Evolutionary conservation across 2,888 invertebrate species (phyloP), one percentile per base, ranked within the genome.

Genomic region (Ctenicera cuprea): DNA sequence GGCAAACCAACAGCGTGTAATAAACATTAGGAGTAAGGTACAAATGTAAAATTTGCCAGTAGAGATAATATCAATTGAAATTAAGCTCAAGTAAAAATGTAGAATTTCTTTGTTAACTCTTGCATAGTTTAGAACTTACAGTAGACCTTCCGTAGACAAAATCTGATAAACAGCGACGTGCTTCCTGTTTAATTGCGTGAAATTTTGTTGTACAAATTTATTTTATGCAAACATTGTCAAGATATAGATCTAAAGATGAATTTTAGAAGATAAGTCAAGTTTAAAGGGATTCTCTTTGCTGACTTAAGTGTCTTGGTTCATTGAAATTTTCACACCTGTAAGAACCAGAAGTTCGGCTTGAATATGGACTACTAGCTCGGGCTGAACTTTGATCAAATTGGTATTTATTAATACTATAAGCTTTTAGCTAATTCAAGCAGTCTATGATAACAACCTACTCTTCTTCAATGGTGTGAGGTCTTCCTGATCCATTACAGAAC

Each of bases 151-250:
- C 22, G 30, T 30, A 54, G 26, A 54, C 54, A n/a, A 30, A 54
- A 54, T 30, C 26, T 30, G 54, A 54, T 54, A 30, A 54, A 3
- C 20, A 16, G 12, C 2, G 7, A 16, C 54, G 7, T 16, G 20
- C 54, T 54, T 54, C 54, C 54, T 54, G 54, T 20, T 20, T 54
- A 54, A 54, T 54, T 54, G 54, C 54, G 11, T 16, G 30, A 30
- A 54, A 54, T 54, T 26, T 18, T 54, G 30, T 16, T 30, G n/a
- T 54, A 30, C 54, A 30, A 54, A 54, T 54, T 54, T 54, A 54
- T 54, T 48, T 18, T 48, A 18, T 48, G 48, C 48, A 48, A 48
- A 48, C 48, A 18, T 1, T 48, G 48, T 48, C 16, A 20, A 16
- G 16, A 48, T 48, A 14, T 11, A 8, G 48, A 48, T 48, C 33